phyloP scores from a whole-genome alignment of 2,888 invertebrate species.

The Malachius bipustulatus region DNA sequence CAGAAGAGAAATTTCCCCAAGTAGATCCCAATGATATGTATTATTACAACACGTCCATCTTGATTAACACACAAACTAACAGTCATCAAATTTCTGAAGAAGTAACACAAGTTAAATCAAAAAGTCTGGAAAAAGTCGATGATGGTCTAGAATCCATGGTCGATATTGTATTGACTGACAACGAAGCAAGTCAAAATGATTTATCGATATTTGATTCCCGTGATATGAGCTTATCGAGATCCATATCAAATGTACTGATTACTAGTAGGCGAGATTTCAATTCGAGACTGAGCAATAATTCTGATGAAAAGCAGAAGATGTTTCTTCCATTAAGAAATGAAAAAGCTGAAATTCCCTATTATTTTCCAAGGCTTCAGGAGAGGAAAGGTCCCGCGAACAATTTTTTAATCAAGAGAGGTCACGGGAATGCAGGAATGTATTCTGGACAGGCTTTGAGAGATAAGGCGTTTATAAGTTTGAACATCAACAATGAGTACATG shows the following conservation, averaged over 20 bases:
- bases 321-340: constrained; percentile 30
- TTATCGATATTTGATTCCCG: constrained; percentile 17
- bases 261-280: constrained; percentile 14
- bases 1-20: constrained; percentile 8
- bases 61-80: constrained; percentile 15
- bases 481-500: constrained; percentile 36
- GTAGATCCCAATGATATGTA: constrained; percentile 17
- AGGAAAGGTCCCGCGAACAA: constrained; percentile 36
- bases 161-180: constrained; percentile 50
- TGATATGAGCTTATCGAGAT: constrained; percentile 24
- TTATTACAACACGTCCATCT: constrained; percentile 19
- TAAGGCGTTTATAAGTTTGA: constrained; percentile 34
- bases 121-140: constrained; percentile 69
- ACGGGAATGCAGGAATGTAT: constrained; percentile 52
- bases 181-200: constrained; percentile 5
- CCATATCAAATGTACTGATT: constrained; percentile 25
- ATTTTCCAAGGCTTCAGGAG: constrained; percentile 35
- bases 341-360: constrained; percentile 35
- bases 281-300: constrained; percentile 21
- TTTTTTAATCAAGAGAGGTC: constrained; percentile 51
- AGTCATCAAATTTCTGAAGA: constrained; percentile 16
- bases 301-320: constrained; percentile 34
- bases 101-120: constrained; percentile 36
- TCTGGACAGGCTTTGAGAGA: constrained; percentile 43
- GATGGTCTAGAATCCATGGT: constrained; percentile 58